Evolutionary conservation across 1,140 invertebrate genomes (phyloP), one percentile per base, ranked within the genome.

Genomic region (Aphaenogaster floridana): DNA sequence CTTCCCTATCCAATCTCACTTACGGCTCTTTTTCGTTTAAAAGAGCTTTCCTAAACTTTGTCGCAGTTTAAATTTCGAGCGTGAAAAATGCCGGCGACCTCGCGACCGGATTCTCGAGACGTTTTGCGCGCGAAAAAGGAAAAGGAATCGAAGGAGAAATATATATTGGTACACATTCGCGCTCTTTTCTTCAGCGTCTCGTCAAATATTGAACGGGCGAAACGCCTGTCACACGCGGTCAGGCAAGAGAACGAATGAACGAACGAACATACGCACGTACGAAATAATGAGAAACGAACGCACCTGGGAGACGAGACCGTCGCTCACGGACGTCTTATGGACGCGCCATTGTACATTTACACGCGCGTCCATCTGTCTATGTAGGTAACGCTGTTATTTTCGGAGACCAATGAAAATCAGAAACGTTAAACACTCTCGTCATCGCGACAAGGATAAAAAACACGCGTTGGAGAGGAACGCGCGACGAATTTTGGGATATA

Each of bases 381-480:
- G 64, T 71, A 28, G 28, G 28, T 28, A 59, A 66, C 59, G 72
- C 28, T 64, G 80, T 91, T 91, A 91, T 91, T 91, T 91, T 91
- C 78, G 80, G 89, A 86, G 52, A 36, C 80, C 57, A 87, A 89
- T 63, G 64, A 91, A 91, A 91, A 89, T 91, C 90, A 86, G 89
- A 86, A 79, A 68, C 81, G 42, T 86, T 76, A 89, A 91, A 85
- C 36, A 50, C 28, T 64, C 90, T 88, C 81, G 89, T 88, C 84
- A 87, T 91, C 87, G 87, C 84, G 78, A 78, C 61, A 71, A 57
- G 52, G 36, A 86, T 69, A 34, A 28, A 63, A 48, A 81, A 39
- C 39, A 50, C 69, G 61, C 54, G 17, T 61, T 61, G 66, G 3
- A 39, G 42, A 28, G 1, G 13, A 36, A 54, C 52, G 17, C 80